Evolutionary conservation across 2,888 invertebrate species (phyloP).

Genomic region (Acrocyrtus sp.): DNA sequence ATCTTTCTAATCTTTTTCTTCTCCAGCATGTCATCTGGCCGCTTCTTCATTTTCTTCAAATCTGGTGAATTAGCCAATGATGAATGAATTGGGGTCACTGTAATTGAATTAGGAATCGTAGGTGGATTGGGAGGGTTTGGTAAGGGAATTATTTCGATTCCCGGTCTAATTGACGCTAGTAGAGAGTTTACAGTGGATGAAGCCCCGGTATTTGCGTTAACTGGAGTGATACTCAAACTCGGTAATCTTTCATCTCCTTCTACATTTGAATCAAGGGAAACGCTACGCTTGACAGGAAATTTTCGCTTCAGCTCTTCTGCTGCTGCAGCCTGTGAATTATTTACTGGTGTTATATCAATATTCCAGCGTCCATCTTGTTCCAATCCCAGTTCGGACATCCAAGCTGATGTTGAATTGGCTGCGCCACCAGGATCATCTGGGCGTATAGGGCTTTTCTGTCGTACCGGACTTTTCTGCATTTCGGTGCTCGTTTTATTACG

Average conservation of each 20-base stretch:
- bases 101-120: constrained; percentile 81
- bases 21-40: constrained; percentile 27
- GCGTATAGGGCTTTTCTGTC: constrained; percentile 42
- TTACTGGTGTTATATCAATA: constrained; percentile 62
- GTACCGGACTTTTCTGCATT: constrained; percentile 56
- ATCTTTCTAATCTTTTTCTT: constrained; percentile 36
- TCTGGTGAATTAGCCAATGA: constrained; percentile 63
- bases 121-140: constrained; percentile 72
- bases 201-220: constrained; percentile 65
- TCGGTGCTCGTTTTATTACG: constrained; percentile 60
- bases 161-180: constrained; percentile 73
- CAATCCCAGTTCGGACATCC: constrained; percentile 52
- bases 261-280: constrained; percentile 50
- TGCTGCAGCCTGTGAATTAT: constrained; percentile 19
- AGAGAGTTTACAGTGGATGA: constrained; percentile 71
- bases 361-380: constrained; percentile 61
- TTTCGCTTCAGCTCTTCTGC: constrained; percentile 64
- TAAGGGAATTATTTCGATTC: constrained; percentile 87
- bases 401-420: constrained; percentile 4
- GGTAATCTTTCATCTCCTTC: constrained; percentile 65
- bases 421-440: constrained; percentile 19
- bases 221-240: constrained; percentile 75
- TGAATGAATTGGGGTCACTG: constrained; percentile 88
- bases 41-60: constrained; percentile 40
- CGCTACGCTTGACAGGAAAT: constrained; percentile 66